phyloP scores from a whole-genome alignment of 2,797 vertebrate genomes.

The Falco novaeseelandiae region DNA sequence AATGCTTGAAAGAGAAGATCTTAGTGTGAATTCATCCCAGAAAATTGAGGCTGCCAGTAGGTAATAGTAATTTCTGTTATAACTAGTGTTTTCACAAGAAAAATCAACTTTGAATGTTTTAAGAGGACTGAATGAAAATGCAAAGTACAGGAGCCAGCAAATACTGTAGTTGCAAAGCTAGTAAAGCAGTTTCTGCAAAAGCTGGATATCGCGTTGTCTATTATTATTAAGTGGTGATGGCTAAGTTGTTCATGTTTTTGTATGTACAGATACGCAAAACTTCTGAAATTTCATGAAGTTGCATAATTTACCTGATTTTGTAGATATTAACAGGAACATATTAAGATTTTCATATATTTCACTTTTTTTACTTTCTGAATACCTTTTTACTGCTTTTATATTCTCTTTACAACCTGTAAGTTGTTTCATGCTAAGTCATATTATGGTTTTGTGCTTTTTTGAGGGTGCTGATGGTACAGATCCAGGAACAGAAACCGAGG shows the following conservation, averaged over 20 bases:
- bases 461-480: conserved; percentile 93
- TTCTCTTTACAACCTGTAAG: neutral
- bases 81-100: neutral
- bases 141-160: neutral
- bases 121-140: neutral
- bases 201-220: neutral
- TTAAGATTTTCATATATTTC: neutral
- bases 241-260: neutral
- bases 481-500: conserved; percentile 94
- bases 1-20: neutral
- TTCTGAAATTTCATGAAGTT: neutral
- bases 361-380: neutral
- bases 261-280: neutral
- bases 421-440: neutral
- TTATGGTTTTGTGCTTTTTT: neutral
- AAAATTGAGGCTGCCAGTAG: neutral
- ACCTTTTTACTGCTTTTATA: neutral
- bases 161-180: neutral
- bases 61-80: neutral
- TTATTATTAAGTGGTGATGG: neutral
- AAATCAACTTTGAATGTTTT: neutral
- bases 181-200: neutral
- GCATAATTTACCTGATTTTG: neutral
- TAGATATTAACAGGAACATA: neutral
- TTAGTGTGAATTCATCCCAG: neutral